A percentile compares a stretch with the other conserved stretches of the same genome.
Evolutionary conservation across 2,113 vertebrate genomes (phyloP).

Genomic region (Desmodus rotundus): DNA sequence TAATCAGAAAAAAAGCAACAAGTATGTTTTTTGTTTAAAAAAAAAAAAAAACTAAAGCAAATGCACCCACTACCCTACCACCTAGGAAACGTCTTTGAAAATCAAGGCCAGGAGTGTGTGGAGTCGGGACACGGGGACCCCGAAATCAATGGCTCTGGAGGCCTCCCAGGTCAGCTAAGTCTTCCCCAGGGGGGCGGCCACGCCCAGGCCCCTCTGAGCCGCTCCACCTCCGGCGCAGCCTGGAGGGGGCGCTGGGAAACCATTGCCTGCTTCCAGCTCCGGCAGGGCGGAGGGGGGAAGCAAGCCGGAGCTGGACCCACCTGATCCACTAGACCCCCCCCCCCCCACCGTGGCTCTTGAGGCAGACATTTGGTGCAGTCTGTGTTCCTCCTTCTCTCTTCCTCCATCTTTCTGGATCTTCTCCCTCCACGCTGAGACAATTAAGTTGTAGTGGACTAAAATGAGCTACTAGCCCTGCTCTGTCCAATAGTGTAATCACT

Average conservation of each 20-base stretch:
- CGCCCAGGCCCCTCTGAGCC: not conserved
- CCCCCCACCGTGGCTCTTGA: rapidly evolving
- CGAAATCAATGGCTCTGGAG: not conserved
- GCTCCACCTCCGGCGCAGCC: not conserved
- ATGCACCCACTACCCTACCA: rapidly evolving
- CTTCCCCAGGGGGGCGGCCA: rapidly evolving
- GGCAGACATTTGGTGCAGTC: too few relatives aligned
- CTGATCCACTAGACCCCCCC: rapidly evolving
- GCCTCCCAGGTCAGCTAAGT: not conserved
- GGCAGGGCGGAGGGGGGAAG: rapidly evolving
- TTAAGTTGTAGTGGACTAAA: not conserved
- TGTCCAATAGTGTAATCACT: too few relatives aligned
- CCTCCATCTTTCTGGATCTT: not conserved
- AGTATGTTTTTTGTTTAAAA: not conserved
- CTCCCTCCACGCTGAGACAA: not conserved
- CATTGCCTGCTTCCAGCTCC: rapidly evolving
- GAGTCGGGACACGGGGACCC: not conserved
- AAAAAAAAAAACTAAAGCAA: not conserved
- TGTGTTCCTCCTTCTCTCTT: too few relatives aligned
- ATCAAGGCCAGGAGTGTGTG: rapidly evolving
- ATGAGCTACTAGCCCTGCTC: not conserved
- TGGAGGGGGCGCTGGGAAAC: not conserved
- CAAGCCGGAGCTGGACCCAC: rapidly evolving
- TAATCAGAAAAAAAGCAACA: not conserved
- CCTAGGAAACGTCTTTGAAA: not conserved